Percentiles rank a stretch among this genome's conserved stretches.
Evolutionary conservation across 2,888 invertebrate genomes (phyloP).

Genomic region (Drosophila cognata): DNA sequence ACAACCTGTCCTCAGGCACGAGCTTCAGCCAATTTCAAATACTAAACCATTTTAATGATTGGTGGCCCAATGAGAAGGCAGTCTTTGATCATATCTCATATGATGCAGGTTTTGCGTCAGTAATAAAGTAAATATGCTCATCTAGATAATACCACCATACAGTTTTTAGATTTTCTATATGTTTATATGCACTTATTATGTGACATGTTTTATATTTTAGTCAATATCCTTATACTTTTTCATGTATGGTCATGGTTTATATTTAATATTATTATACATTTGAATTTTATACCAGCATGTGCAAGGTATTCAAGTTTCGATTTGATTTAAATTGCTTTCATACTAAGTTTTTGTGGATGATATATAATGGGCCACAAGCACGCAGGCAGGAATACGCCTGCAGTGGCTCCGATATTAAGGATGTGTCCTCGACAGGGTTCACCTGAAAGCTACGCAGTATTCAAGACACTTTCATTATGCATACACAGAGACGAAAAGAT

Average conservation of each 20-base stretch:
- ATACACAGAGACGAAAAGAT: not conserved
- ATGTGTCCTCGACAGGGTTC: not conserved
- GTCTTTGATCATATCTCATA: not conserved
- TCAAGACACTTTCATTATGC: not conserved
- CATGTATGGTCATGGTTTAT: not conserved
- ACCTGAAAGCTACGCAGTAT: not conserved
- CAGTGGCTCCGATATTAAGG: constrained; percentile 12
- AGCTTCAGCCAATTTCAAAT: constrained; percentile 28
- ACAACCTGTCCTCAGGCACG: constrained; percentile 64
- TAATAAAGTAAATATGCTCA: not conserved
- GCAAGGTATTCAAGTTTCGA: constrained; percentile 4
- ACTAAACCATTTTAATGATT: constrained; percentile 18
- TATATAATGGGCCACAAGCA: constrained; percentile 42
- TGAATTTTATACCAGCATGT: rapidly evolving
- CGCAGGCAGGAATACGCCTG: constrained; percentile 38
- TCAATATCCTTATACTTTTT: not conserved
- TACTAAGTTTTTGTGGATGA: constrained; percentile 6
- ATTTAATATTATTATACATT: not conserved
- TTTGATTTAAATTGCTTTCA: not conserved
- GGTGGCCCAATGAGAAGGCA: not conserved
- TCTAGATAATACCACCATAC: not conserved
- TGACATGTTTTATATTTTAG: too few species aligned
- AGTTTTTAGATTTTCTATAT: not conserved
- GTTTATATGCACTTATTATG: not conserved
- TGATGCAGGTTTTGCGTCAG: not conserved